Conservation (phyloP, 2,797 vertebrate species). For the Pelochelys cantorii region DNA sequence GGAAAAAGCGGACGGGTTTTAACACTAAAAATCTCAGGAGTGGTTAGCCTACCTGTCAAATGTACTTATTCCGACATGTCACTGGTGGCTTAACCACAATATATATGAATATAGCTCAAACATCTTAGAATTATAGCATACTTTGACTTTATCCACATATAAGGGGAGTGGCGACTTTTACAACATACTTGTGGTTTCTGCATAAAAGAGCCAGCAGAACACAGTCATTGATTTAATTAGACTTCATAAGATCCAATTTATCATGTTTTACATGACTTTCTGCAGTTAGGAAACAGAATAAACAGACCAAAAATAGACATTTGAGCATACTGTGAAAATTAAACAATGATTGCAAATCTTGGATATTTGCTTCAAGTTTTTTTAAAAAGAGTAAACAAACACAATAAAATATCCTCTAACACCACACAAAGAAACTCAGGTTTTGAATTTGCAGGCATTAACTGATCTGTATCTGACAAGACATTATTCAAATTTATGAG, state of each 20-base stretch:
- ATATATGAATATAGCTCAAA: conserved; percentile 75
- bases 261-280: conserved; percentile 81
- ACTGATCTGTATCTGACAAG: not conserved
- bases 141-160: conserved; percentile 80
- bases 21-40: conserved; percentile 71
- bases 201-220: conserved; percentile 78
- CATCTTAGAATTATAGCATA: conserved; percentile 78
- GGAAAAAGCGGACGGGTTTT: conserved; percentile 70
- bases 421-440: not conserved
- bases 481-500: not conserved
- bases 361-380: conserved; percentile 65
- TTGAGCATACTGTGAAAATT: conserved; percentile 75
- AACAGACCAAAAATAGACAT: conserved; percentile 79
- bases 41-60: conserved; percentile 76
- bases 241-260: conserved; percentile 79
- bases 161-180: conserved; percentile 82
- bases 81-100: conserved; percentile 81
- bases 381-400: conserved; percentile 53
- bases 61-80: conserved; percentile 80
- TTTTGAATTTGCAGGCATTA: conserved; percentile 46
- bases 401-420: not conserved
- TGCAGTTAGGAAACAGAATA: conserved; percentile 77
- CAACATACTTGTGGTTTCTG: conserved; percentile 81
- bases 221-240: conserved; percentile 82
- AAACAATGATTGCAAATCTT: conserved; percentile 70